Evolutionary conservation across 2,888 invertebrate genomes (phyloP), one percentile per base, ranked within the genome.

Genomic region (Falcaria lacertinaria): DNA sequence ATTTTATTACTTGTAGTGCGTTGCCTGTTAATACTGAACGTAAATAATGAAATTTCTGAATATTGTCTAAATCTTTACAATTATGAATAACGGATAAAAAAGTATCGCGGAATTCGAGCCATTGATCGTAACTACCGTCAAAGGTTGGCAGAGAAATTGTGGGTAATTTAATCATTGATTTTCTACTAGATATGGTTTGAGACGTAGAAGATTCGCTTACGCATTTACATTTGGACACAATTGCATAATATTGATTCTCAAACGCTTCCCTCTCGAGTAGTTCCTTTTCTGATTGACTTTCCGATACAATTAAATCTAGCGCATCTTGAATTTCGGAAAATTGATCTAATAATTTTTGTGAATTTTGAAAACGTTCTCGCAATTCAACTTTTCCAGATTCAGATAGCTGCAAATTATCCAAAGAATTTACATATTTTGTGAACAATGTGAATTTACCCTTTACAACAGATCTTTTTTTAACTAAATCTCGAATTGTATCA

Each of bases 41-140:
- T 14, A 52, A 34, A 22, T 52, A 52, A 38, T 52, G 48, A 41
- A 48, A 51, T 15, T 46, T 51, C 37, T 47, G 42, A 19, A 48
- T 43, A 32, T 45, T 32, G 6, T 38, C 38, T 13, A 47, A 37
- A 5, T 34, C 22, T 33, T 33, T 34, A 15, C 14, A 28, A 25
- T 39, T 43, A 39, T 48, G 45, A 35, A 48, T 45, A 13, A 48
- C n/a, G 2, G 48, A 48, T 13, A 43, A 11, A 36, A 38, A 46
- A 14, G 40, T 41, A n/a, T 47, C 47, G 1, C 39, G 41, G 37
- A 44, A 47, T 17, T 44, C 42, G 16, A 47, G 39, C 47, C 47
- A 47, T 15, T 39, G 34, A 32, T 44, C 44, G 33, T 42, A 44
- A 16, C 35, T 33, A 37, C 47, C 44, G 40, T 42, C 37, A 25